Conservation (phyloP, 2,113 vertebrate genomes). For the Chaetodon trifascialis region DNA sequence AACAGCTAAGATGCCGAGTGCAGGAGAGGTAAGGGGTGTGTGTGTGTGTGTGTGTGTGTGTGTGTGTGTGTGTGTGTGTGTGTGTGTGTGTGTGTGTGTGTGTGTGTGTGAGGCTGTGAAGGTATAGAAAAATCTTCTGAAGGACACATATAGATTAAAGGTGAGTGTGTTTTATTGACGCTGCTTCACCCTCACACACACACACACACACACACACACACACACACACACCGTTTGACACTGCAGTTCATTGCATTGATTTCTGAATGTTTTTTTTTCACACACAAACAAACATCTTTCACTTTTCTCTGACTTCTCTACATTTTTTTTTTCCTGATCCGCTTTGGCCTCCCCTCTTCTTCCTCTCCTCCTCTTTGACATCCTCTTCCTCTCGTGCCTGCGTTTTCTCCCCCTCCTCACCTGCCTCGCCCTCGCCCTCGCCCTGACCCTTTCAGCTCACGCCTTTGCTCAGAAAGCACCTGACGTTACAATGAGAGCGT, state of each 20-base stretch:
- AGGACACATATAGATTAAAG: conserved; percentile 73
- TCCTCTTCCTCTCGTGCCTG: not conserved
- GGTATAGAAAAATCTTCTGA: conserved; percentile 71
- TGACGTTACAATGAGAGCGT: conserved; percentile 15
- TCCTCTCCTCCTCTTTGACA: conserved; percentile 8
- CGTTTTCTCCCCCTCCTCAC: not conserved
- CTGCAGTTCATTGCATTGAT: not conserved
- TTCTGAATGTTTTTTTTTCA: not conserved
- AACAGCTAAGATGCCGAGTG: conserved; percentile 84
- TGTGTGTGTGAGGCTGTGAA: conserved; percentile 49
- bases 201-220: not conserved
- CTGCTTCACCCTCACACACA: not conserved
- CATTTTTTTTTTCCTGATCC: not conserved
- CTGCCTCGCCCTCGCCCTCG: not conserved
- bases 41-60: conserved; percentile 38
- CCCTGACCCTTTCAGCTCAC: not conserved
- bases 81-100: conserved; percentile 40
- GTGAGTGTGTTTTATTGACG: conserved; percentile 56
- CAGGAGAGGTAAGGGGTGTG: conserved; percentile 58
- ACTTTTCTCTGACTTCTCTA: not conserved
- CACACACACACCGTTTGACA: conserved; percentile 8
- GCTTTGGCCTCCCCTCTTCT: not conserved
- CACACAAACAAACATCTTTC: not conserved
- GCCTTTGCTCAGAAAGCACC: conserved; percentile 4
- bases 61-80: conserved; percentile 35